Evolutionary conservation across 2,888 invertebrate species (phyloP).

Genomic region (Ornithoptera alexandrae): DNA sequence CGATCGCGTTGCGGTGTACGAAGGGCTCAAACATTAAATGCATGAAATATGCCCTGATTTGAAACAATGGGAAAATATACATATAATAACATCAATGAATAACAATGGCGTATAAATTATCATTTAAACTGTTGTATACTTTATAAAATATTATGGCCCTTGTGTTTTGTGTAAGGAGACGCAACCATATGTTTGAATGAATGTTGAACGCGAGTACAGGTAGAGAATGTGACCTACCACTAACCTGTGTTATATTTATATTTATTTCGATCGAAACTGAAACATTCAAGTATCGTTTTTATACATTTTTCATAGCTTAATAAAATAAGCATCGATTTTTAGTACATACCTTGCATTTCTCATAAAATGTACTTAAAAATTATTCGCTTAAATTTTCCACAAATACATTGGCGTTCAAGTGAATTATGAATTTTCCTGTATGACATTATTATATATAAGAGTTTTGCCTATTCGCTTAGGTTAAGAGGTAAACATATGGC

Average conservation of each 20-base stretch:
- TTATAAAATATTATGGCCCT: constrained; percentile 78
- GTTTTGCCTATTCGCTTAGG: not conserved
- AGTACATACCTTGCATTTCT: not conserved
- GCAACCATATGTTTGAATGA: constrained; percentile 52
- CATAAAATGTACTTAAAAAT: not conserved
- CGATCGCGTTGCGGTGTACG: constrained; percentile 43
- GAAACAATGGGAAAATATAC: constrained; percentile 81
- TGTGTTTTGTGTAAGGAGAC: constrained; percentile 60
- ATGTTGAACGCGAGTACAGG: constrained; percentile 38
- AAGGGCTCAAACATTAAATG: constrained; percentile 72
- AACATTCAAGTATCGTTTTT: not conserved
- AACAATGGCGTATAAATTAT: constrained; percentile 80
- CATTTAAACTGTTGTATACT: constrained; percentile 80
- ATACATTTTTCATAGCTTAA: too few relatives aligned
- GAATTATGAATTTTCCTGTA: too few relatives aligned
- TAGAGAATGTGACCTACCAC: not conserved
- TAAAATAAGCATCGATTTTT: too few relatives aligned
- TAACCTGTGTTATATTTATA: not conserved
- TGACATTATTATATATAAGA: not conserved
- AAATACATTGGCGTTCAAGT: not conserved
- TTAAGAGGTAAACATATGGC: not conserved
- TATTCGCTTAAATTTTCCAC: not conserved
- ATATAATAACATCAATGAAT: constrained; percentile 81
- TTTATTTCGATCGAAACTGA: not conserved
- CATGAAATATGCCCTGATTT: constrained; percentile 81